These are phyloP conservation scores for Phalacrocorax pelagicus DNA, from an alignment of 2,113 vertebrate genomes.

Conservation along the genomic window DNA sequence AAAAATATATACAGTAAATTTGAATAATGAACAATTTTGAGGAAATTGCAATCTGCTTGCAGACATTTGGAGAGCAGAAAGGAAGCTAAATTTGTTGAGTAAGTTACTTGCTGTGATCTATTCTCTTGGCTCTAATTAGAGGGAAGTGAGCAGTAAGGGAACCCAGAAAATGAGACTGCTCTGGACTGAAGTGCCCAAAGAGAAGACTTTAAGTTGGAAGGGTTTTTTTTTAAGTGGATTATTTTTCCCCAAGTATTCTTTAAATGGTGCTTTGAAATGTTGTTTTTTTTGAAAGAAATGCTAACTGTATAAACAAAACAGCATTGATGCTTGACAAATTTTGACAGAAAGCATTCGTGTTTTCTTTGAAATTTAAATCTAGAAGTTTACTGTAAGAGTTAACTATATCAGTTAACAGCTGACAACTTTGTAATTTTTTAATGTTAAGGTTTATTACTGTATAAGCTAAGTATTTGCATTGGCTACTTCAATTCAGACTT, in stretches of 20 bases:
- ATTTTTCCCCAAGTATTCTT: slow-evolving; percentile 1
- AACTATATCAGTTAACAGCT: neutral
- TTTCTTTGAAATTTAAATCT: slow-evolving; percentile 9
- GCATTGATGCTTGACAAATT: neutral
- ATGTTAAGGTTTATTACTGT: neutral
- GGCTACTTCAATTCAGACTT: neutral
- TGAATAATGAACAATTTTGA: slow-evolving; percentile 72
- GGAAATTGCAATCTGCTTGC: slow-evolving; percentile 71
- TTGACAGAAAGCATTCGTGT: slow-evolving; percentile 5
- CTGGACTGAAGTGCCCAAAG: slow-evolving; percentile 52
- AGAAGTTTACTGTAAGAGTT: neutral
- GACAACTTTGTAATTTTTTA: neutral
- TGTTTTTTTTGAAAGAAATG: neutral
- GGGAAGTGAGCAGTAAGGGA: slow-evolving; percentile 53
- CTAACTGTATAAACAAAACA: neutral
- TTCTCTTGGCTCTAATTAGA: slow-evolving; percentile 70
- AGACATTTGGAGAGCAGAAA: slow-evolving; percentile 69
- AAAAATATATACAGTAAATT: slow-evolving; percentile 71
- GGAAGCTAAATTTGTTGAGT: slow-evolving; percentile 68
- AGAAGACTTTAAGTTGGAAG: slow-evolving; percentile 40
- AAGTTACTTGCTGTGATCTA: slow-evolving; percentile 67
- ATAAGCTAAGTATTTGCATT: neutral
- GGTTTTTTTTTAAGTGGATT: neutral
- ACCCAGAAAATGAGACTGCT: slow-evolving; percentile 56
- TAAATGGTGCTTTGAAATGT: neutral